Percentiles rank a stretch among this genome's conserved stretches.
phyloP scores from a whole-genome alignment of 2,888 invertebrate genomes.

The Helobdella robusta region DNA sequence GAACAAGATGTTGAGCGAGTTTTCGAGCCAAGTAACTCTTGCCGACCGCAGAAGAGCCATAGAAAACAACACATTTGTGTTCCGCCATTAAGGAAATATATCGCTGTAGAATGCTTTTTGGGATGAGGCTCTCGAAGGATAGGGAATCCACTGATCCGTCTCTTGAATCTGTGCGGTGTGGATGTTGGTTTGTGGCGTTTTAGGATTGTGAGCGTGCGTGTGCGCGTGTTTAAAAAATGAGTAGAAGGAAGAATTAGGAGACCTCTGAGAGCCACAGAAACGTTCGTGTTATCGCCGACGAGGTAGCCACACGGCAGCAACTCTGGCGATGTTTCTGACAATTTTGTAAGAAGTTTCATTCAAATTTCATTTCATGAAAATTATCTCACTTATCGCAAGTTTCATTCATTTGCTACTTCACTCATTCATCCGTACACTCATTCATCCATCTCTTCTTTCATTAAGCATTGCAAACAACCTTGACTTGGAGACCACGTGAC shows the following conservation, averaged over 20 bases:
- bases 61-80: conserved; percentile 82
- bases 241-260: conserved; percentile 10
- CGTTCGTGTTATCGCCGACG: conserved; percentile 58
- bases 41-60: conserved; percentile 91
- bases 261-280: conserved; percentile 53
- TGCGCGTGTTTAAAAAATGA: background rate
- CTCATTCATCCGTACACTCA: too few species aligned
- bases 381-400: background rate
- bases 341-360: background rate
- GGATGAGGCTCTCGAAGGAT: conserved; percentile 88
- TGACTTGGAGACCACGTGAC: conserved; percentile 40
- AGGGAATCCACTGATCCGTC: conserved; percentile 71
- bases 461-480: background rate
- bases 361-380: background rate
- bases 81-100: conserved; percentile 79
- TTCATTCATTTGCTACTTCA: background rate
- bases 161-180: conserved; percentile 8
- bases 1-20: conserved; percentile 80
- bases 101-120: conserved; percentile 88
- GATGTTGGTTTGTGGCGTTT: background rate
- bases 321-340: conserved; percentile 60
- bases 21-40: conserved; percentile 90
- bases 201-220: background rate
- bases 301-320: conserved; percentile 85
- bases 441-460: too few species aligned